Conservation (phyloP, 2,888 invertebrate genomes). For the Arctia plantaginis region DNA sequence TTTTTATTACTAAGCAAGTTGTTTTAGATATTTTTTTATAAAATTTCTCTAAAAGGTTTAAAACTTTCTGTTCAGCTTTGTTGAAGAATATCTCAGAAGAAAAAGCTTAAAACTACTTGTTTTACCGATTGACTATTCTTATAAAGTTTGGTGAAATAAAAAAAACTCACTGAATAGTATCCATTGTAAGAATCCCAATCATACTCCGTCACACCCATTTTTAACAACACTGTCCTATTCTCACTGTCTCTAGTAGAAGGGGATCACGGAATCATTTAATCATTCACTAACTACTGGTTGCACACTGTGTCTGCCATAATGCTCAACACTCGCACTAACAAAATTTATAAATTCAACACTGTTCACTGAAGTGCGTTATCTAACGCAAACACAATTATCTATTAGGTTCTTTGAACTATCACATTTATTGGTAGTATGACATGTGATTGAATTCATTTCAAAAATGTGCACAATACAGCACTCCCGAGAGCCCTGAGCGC, state of each 20-base stretch:
- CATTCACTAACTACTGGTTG: slow-evolving; percentile 59
- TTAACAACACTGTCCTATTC: slow-evolving; percentile 63
- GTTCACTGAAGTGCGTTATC: slow-evolving; percentile 69
- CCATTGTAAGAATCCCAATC: slow-evolving; percentile 83
- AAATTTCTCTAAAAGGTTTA: too few relatives aligned
- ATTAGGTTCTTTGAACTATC: slow-evolving; percentile 68
- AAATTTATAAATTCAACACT: slow-evolving; percentile 59
- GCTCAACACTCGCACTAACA: slow-evolving; percentile 54
- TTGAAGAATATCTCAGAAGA: not conserved
- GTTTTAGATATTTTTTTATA: not conserved
- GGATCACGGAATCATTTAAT: slow-evolving; percentile 61
- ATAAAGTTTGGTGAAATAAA: not conserved
- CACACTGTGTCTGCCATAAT: slow-evolving; percentile 57
- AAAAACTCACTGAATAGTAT: slow-evolving; percentile 79
- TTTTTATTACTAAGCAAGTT: not conserved
- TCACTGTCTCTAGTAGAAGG: slow-evolving; percentile 61
- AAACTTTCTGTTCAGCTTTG: not conserved
- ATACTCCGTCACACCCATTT: slow-evolving; percentile 83
- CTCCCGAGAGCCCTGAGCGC: slow-evolving; percentile 76
- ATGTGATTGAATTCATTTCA: slow-evolving; percentile 75
- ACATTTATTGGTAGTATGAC: slow-evolving; percentile 67
- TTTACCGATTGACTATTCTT: not conserved
- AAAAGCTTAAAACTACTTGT: not conserved
- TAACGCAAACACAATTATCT: slow-evolving; percentile 79
- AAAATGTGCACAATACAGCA: slow-evolving; percentile 65